Evolutionary conservation across 2,113 vertebrate genomes (phyloP).

Genomic region (Corythoichthys intestinalis): DNA sequence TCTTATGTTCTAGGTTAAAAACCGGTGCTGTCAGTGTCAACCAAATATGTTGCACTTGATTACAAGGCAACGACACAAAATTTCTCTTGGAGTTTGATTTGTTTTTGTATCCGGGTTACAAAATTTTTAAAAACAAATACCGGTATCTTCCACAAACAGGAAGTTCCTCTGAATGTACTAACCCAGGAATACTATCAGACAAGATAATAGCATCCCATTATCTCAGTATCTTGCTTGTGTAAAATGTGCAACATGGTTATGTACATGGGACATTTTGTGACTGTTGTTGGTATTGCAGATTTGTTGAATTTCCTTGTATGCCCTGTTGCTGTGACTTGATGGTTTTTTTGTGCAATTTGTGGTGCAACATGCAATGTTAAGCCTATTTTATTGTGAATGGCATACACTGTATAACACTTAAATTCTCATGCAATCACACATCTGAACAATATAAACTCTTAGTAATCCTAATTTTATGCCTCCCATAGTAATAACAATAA

Average conservation of each 20-base stretch:
- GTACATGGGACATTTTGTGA: slow-evolving; percentile 31
- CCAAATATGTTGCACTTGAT: not conserved
- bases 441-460: slow-evolving; percentile 34
- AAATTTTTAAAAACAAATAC: not conserved
- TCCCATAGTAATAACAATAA: not conserved
- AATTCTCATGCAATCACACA: slow-evolving; percentile 19
- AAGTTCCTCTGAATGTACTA: slow-evolving; percentile 45
- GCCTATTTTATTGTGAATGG: slow-evolving; percentile 4
- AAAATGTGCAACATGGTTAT: slow-evolving; percentile 28
- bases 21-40: not conserved
- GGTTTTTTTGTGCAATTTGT: slow-evolving; percentile 32
- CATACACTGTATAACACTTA: not conserved
- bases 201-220: not conserved
- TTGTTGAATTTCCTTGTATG: slow-evolving; percentile 18
- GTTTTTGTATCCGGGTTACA: slow-evolving; percentile 10
- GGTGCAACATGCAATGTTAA: not conserved
- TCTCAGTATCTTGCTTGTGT: slow-evolving; percentile 32
- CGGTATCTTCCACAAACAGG: slow-evolving; percentile 38
- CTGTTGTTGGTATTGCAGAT: slow-evolving; percentile 16
- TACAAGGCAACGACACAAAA: not conserved
- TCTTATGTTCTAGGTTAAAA: not conserved
- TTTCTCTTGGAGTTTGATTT: not conserved
- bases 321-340: slow-evolving; percentile 32
- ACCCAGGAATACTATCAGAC: slow-evolving; percentile 8
- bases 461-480: slow-evolving; percentile 13